phyloP scores from a whole-genome alignment of 2,888 invertebrate species.

The Tromatobia lineatoria region DNA sequence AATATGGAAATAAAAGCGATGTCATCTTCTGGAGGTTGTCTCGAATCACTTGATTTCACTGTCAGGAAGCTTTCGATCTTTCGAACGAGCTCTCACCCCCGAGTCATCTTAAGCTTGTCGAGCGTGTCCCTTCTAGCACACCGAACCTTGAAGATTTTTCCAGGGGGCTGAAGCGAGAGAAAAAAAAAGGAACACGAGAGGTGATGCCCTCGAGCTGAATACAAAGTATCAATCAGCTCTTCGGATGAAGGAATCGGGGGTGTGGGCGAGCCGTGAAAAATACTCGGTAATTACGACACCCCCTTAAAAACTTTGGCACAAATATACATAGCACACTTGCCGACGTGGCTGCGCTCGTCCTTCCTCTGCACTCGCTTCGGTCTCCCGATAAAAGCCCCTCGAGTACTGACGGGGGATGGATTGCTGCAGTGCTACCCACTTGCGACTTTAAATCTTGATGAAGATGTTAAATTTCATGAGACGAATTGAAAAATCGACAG shows the following conservation, averaged over 20 bases:
- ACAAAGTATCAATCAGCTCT: conserved; percentile 84
- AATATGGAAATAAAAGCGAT: conserved; percentile 13
- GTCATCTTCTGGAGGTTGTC: conserved; percentile 25
- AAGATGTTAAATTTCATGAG: conserved; percentile 71
- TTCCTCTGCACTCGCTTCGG: conserved; percentile 54
- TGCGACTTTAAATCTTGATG: conserved; percentile 71
- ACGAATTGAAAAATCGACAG: conserved; percentile 68
- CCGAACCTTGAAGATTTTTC: conserved; percentile 61
- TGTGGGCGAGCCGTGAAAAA: conserved; percentile 81
- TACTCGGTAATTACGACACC: conserved; percentile 83
- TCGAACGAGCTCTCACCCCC: conserved; percentile 42
- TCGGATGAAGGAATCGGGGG: conserved; percentile 70
- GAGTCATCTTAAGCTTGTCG: conserved; percentile 58
- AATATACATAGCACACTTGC: conserved; percentile 77
- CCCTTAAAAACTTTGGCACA: conserved; percentile 73
- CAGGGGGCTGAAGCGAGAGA: conserved; percentile 57
- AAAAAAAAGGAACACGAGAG: conserved; percentile 47
- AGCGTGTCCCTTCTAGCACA: conserved; percentile 59
- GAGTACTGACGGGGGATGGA: conserved; percentile 67
- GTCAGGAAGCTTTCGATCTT: conserved; percentile 60
- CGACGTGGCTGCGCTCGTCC: conserved; percentile 48
- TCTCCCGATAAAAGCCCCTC: conserved; percentile 68
- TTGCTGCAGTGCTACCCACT: conserved; percentile 57
- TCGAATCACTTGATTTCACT: conserved; percentile 59
- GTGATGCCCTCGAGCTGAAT: conserved; percentile 78